Percentiles rank a stretch among this genome's conserved stretches.
Evolutionary conservation across 2,113 vertebrate species (phyloP).

Genomic region (Siniperca knerii): DNA sequence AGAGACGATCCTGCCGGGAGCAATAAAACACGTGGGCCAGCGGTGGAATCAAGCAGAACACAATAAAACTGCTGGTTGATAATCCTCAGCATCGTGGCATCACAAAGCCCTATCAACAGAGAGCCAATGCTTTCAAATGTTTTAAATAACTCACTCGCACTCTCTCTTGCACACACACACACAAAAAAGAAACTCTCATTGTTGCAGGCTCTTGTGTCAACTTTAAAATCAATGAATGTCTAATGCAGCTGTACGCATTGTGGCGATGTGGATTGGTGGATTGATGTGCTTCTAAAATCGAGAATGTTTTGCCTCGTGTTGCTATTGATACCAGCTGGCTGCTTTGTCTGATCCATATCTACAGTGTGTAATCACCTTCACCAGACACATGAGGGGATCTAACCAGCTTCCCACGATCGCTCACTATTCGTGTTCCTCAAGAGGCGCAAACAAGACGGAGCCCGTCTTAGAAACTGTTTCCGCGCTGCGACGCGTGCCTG

Average conservation of each 20-base stretch:
- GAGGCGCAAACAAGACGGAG: constrained; percentile 30
- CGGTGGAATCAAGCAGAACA: constrained; percentile 22
- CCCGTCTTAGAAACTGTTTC: background rate
- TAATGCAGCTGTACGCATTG: constrained; percentile 32
- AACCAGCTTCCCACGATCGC: constrained; percentile 3
- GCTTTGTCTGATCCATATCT: constrained; percentile 16
- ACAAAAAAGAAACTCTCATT: constrained; percentile 7
- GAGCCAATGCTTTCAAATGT: constrained; percentile 35
- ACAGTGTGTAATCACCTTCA: constrained; percentile 21
- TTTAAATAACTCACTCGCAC: constrained; percentile 42
- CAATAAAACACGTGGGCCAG: constrained; percentile 40
- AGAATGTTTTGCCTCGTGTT: constrained; percentile 5
- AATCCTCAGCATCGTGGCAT: constrained; percentile 16
- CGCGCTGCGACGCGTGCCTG: background rate
- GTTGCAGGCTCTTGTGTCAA: constrained; percentile 34
- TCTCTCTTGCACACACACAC: background rate
- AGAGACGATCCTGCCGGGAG: constrained; percentile 46
- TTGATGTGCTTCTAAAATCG: constrained; percentile 38
- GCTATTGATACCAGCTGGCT: constrained; percentile 35
- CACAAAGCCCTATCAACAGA: constrained; percentile 11
- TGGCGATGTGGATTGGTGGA: constrained; percentile 4
- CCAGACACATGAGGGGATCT: background rate
- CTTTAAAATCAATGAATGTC: constrained; percentile 21
- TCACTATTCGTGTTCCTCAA: constrained; percentile 7
- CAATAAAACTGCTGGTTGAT: constrained; percentile 44